Percentiles rank a stretch among this genome's conserved stretches.
phyloP scores from a whole-genome alignment of 2,113 vertebrate species.

The Mormyrus iriodes region DNA sequence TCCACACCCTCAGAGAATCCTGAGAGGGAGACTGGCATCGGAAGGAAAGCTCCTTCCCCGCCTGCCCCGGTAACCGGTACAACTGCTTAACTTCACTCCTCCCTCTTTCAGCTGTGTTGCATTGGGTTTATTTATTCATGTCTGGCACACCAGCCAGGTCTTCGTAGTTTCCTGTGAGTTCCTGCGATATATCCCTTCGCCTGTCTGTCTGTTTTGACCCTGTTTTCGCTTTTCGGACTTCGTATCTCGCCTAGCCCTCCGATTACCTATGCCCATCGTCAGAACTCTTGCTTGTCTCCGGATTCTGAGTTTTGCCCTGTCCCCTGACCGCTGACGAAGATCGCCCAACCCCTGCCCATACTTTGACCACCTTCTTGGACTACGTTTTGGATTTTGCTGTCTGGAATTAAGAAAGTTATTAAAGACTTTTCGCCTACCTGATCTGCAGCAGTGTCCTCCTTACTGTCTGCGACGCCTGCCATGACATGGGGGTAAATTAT shows the following conservation, averaged over 20 bases:
- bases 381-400: not conserved
- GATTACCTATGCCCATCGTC: no score
- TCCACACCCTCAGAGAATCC: not conserved
- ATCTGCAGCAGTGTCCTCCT: not conserved
- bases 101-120: not conserved
- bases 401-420: not conserved
- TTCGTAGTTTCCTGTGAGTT: no score
- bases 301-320: no score
- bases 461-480: not conserved
- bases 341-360: not conserved
- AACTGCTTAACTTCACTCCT: not conserved
- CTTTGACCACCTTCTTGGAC: not conserved
- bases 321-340: not conserved
- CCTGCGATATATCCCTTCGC: no score
- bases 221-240: no score
- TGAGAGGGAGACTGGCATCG: not conserved
- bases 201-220: no score
- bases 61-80: not conserved
- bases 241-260: no score
- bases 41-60: not conserved
- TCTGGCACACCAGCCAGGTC: not conserved
- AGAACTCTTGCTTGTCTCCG: no score
- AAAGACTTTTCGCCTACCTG: not conserved
- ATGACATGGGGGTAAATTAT: not conserved
- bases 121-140: not conserved